Evolutionary conservation across 2,113 vertebrate species (phyloP).

Genomic region (Hemibagrus wyckioides): DNA sequence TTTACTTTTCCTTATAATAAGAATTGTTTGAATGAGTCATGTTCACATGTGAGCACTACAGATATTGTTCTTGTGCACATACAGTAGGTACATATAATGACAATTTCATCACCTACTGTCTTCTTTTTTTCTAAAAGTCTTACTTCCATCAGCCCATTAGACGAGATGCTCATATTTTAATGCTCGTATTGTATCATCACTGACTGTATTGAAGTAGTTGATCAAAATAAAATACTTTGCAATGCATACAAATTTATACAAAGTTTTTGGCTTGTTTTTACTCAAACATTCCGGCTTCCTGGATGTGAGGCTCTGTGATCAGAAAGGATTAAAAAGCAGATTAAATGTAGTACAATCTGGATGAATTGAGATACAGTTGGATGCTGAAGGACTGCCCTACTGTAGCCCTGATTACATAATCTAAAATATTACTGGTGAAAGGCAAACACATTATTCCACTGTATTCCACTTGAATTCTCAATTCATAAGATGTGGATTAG

Average conservation of each 20-base stretch:
- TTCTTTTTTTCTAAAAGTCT: neutral
- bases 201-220: neutral
- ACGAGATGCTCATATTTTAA: neutral
- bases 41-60: neutral
- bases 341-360: neutral
- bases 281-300: conserved; percentile 62
- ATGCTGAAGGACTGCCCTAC: too few species aligned
- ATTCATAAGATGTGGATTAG: neutral
- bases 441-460: neutral
- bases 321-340: neutral
- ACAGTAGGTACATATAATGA: neutral
- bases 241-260: neutral
- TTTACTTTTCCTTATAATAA: conserved; percentile 50
- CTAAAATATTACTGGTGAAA: neutral
- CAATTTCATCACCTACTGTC: neutral
- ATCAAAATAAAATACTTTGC: neutral
- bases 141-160: neutral
- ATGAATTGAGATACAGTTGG: neutral
- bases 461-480: neutral
- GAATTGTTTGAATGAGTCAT: neutral
- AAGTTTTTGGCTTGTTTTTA: conserved; percentile 45
- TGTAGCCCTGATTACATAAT: neutral
- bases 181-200: neutral
- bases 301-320: conserved; percentile 64
- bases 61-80: neutral